Conservation (phyloP, 2,113 vertebrate genomes). For the Myrmecophaga tridactyla region DNA sequence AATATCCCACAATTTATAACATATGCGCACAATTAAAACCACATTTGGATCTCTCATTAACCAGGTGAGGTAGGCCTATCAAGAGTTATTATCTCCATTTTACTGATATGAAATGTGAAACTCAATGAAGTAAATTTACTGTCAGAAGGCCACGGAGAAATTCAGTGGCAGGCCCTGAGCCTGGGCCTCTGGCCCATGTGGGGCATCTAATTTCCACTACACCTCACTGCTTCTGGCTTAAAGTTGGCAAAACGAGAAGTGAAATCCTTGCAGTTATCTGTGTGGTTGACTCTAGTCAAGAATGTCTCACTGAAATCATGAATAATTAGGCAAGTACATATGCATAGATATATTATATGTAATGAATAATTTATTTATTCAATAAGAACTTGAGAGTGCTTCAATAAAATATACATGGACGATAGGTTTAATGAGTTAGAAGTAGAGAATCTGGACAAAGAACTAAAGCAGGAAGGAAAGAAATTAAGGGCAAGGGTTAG, state of each 20-base stretch:
- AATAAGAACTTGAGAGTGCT: not conserved
- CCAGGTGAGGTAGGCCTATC: not conserved
- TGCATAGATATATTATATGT: not conserved
- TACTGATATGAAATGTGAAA: not conserved
- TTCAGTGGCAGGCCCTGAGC: not conserved
- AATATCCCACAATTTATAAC: not conserved
- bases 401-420: not conserved
- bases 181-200: not conserved
- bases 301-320: slow-evolving; percentile 21
- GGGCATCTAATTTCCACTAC: not conserved
- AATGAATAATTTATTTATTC: not conserved
- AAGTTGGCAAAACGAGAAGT: slow-evolving; percentile 42
- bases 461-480: not conserved
- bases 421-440: not conserved
- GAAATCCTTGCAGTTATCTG: slow-evolving; percentile 28
- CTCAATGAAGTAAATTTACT: not conserved
- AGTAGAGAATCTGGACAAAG: not conserved
- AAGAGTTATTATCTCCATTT: not conserved
- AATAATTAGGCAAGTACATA: slow-evolving; percentile 55
- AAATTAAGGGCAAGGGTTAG: not conserved
- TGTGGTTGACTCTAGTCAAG: not conserved
- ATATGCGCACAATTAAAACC: not conserved
- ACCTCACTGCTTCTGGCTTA: not conserved
- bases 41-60: not conserved
- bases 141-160: not conserved